Conservation (phyloP, 1,140 invertebrate species). For the Trichoplusia ni region DNA sequence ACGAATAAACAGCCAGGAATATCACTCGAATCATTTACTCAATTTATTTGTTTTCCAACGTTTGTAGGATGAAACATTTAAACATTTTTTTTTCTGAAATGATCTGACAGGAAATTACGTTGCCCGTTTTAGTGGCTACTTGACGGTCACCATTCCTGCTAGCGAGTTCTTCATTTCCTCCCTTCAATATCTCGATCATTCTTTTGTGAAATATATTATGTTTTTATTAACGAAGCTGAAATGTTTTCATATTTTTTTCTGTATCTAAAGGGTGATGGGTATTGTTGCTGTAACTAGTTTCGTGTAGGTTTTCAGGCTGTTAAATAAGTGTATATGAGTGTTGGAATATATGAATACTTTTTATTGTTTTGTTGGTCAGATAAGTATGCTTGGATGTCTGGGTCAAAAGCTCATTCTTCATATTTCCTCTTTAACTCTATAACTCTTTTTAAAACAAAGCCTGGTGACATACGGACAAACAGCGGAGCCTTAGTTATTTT, state of each 20-base stretch:
- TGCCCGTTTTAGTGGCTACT: slow-evolving; percentile 28
- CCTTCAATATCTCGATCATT: slow-evolving; percentile 20
- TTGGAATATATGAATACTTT: too few relatives aligned
- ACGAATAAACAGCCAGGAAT: background rate
- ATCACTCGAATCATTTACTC: background rate
- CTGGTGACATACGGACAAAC: too few relatives aligned
- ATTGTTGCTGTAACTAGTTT: too few relatives aligned
- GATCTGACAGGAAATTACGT: slow-evolving; percentile 38
- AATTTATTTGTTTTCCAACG: background rate
- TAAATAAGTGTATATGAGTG: too few relatives aligned
- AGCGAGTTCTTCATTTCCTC: slow-evolving; percentile 34
- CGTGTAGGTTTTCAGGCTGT: too few relatives aligned
- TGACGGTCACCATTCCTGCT: slow-evolving; percentile 18
- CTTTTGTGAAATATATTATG: slow-evolving; percentile 21
- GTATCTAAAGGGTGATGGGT: background rate
- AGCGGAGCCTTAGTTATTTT: too few relatives aligned
- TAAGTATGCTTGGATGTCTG: too few relatives aligned
- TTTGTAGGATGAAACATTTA: slow-evolving; percentile 11
- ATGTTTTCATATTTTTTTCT: background rate
- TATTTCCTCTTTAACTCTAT: too few relatives aligned
- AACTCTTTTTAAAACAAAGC: too few relatives aligned
- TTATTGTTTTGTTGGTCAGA: too few relatives aligned
- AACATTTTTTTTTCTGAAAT: slow-evolving; percentile 30
- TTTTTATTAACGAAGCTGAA: slow-evolving; percentile 6
- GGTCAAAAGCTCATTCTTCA: too few relatives aligned